Evolutionary conservation across 2,113 vertebrate genomes (phyloP).

Genomic region (Cacatua alba): DNA sequence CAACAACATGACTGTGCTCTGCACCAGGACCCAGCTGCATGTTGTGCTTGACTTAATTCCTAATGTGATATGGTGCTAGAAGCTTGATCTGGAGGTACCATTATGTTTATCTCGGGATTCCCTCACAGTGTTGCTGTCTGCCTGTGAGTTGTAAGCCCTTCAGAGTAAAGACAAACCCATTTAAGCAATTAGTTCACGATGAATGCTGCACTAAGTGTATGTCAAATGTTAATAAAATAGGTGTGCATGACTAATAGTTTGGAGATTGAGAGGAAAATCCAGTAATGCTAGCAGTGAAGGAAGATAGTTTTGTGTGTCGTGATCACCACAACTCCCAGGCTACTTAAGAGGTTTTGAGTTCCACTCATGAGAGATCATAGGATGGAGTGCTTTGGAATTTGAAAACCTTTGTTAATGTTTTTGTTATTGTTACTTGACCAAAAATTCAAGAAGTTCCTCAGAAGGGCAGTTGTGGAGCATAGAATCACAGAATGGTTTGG

Average conservation of each 20-base stretch:
- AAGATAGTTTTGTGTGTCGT: fast-evolving
- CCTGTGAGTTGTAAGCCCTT: not conserved
- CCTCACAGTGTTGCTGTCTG: not conserved
- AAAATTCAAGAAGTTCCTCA: not conserved
- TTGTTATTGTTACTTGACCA: not conserved
- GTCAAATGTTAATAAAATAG: not conserved
- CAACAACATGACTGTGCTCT: not conserved
- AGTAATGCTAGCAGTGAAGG: not conserved
- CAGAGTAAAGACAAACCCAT: not conserved
- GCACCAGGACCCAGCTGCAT: fast-evolving
- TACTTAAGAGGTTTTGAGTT: not conserved
- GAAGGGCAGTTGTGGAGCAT: not conserved
- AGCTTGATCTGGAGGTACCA: not conserved
- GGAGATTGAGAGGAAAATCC: not conserved
- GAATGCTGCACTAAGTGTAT: fast-evolving
- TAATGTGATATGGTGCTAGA: fast-evolving
- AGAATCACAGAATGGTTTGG: not conserved
- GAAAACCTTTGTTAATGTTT: not conserved
- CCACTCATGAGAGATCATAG: fast-evolving
- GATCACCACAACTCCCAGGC: fast-evolving
- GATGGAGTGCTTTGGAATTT: not conserved
- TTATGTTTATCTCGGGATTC: not conserved
- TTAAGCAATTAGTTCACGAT: not conserved
- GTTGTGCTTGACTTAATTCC: not conserved
- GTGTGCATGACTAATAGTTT: no score